These are phyloP conservation scores for Orussus abietinus DNA, from an alignment of 1,140 invertebrate genomes.

Conservation along the genomic window DNA sequence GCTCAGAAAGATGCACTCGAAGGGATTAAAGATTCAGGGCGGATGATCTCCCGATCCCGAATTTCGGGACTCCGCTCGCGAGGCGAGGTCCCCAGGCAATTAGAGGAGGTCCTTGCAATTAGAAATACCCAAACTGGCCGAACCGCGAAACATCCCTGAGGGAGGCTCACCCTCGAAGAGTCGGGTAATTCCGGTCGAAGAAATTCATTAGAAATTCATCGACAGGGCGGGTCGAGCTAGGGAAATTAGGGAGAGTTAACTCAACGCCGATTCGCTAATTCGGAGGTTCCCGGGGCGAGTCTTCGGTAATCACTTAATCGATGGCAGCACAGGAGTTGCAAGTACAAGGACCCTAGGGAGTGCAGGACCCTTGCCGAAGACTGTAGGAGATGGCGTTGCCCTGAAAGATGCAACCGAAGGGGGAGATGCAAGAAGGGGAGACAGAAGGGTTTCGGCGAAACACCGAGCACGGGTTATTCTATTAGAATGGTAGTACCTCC, in stretches of 20 bases:
- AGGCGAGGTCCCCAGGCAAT: constrained; percentile 12
- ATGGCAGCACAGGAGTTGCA: constrained; percentile 26
- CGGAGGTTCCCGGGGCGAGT: constrained; percentile 17
- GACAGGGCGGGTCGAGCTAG: too few species aligned
- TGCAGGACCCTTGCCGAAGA: neutral
- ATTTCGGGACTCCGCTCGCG: neutral
- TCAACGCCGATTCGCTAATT: constrained; percentile 24
- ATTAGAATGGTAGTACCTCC: constrained; percentile 34
- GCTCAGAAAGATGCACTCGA: too few species aligned
- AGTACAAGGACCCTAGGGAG: constrained; percentile 5
- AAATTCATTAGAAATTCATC: too few species aligned
- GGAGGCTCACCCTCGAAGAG: too few species aligned
- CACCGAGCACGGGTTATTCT: constrained; percentile 33
- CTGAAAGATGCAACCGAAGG: constrained; percentile 3
- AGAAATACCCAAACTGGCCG: too few species aligned
- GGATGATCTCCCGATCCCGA: too few species aligned
- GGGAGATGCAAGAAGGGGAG: constrained; percentile 10
- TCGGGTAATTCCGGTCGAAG: too few species aligned
- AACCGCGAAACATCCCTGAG: too few species aligned
- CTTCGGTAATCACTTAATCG: constrained; percentile 39
- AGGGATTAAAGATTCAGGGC: too few species aligned
- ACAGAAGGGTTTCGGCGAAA: constrained; percentile 14
- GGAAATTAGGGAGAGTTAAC: neutral
- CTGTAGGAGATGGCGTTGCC: neutral
- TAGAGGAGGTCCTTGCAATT: too few species aligned